These are phyloP conservation scores for Otis tarda DNA, from an alignment of 2,113 vertebrate genomes.

Conservation along the genomic window DNA sequence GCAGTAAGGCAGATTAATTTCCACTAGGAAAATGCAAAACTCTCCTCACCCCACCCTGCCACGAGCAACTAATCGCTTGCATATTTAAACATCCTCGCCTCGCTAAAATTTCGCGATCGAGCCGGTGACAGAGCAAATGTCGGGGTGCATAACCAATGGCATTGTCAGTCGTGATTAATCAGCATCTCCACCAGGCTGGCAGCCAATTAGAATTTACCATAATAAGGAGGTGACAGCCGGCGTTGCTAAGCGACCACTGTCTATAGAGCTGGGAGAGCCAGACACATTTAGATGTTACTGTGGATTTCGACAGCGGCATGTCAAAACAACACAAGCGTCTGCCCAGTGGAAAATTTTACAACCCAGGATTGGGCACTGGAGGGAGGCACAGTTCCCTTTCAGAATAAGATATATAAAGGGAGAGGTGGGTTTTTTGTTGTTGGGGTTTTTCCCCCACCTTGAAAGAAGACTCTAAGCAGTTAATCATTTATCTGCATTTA, in stretches of 20 bases:
- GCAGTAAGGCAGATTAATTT: conserved; percentile 55
- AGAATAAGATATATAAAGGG: conserved; percentile 58
- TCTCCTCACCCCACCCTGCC: not conserved
- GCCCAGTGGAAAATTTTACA: conserved; percentile 73
- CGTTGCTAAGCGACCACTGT: conserved; percentile 77
- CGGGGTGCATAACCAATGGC: conserved; percentile 74
- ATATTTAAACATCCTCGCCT: conserved; percentile 64
- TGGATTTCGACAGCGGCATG: conserved; percentile 72
- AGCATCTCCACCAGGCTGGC: conserved; percentile 67
- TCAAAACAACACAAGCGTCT: conserved; percentile 71
- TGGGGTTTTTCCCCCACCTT: not conserved
- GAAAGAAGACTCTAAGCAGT: conserved; percentile 58
- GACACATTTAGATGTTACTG: conserved; percentile 76
- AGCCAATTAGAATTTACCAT: conserved; percentile 77
- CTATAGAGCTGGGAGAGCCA: conserved; percentile 70
- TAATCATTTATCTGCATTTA: conserved; percentile 66
- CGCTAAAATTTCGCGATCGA: conserved; percentile 61
- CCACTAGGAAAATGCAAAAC: conserved; percentile 21
- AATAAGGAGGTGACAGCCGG: conserved; percentile 73
- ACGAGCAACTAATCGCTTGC: conserved; percentile 30
- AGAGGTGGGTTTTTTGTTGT: not conserved
- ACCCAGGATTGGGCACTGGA: conserved; percentile 33
- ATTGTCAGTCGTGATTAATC: conserved; percentile 76
- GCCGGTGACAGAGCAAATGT: conserved; percentile 61
- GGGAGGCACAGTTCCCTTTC: conserved; percentile 55